Base-by-base conservation (phyloP, 2,113 vertebrate genomes). In the Fregetta grallaria region DNA sequence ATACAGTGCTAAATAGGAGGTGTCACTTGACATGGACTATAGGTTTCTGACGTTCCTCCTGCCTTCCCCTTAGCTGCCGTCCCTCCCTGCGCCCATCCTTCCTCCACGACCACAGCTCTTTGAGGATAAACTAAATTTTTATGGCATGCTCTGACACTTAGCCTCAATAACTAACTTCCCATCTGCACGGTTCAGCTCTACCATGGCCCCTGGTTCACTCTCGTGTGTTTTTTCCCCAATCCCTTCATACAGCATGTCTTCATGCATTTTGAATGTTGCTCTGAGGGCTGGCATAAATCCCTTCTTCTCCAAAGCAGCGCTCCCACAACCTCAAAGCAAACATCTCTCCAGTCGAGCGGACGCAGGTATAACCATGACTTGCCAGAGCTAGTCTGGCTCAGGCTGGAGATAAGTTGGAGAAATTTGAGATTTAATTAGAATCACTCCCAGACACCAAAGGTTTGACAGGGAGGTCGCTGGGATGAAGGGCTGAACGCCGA, bases 81-180 rank as follows among this genome's bases (percentile, higher is more conserved):
- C 81, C 40, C 50, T 95, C 71, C 88, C 42, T 0, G 0, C 2
- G 11, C 82, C 85, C 87, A 47, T 62, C 76, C 58, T 75, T 92
- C 89, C 74, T 52, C 55, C 30, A 49, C 2, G 2, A 44, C 63
- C 56, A 53, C 82, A 71, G 72, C 87, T 93, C 87, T 90, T 74
- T 67, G 72, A 88, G 92, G 88, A 93, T 75, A 90, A 95, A 72
- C 78, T 71, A 82, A 87, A 81, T 95, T 77, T 92, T 93, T 76
- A 49, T 86, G 94, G 94, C 94, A 66, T 40, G 59, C 63, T 93
- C 89, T 79, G 90, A 74, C 77, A 79, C 62, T 79, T 32, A 0
- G 59, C 72, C 81, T 94, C 32, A 14, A 15, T 75, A 91, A 73
- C 23, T 44, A 86, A 73, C 67, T 87, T 52, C 83, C 80, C 80